A percentile compares a stretch with the other conserved stretches of the same genome.
Evolutionary conservation across 2,888 invertebrate genomes (phyloP).

Genomic region (Conistra vaccinii): DNA sequence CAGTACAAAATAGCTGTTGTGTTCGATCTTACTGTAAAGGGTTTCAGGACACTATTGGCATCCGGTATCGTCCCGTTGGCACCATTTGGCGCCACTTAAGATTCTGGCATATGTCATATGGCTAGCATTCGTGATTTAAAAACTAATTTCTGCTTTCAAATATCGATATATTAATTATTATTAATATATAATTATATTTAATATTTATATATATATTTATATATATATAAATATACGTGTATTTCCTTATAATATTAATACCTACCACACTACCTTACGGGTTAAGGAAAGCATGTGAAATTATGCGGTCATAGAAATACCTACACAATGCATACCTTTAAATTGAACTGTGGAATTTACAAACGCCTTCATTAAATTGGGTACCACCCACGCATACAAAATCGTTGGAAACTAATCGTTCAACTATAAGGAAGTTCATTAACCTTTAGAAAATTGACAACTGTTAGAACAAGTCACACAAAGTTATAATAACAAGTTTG

Average conservation of each 20-base stretch:
- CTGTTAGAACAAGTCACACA: neutral
- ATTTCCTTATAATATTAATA: no score
- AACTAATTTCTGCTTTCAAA: no score
- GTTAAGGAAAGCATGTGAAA: neutral
- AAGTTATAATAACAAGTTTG: constrained; percentile 7
- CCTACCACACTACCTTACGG: no score
- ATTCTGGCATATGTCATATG: no score
- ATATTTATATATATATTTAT: no score
- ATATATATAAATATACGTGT: no score
- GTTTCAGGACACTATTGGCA: neutral
- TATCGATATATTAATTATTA: no score
- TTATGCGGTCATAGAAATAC: neutral
- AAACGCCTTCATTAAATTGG: neutral
- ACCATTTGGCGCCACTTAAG: no score
- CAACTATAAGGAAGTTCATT: neutral
- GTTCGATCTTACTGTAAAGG: neutral
- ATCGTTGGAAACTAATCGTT: neutral
- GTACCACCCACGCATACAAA: neutral
- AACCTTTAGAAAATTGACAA: neutral
- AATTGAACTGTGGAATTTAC: neutral
- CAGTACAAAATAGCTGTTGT: neutral
- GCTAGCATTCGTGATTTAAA: no score
- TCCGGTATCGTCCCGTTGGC: no score
- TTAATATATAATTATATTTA: no score
- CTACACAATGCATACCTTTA: neutral